phyloP scores from a whole-genome alignment of 2,888 invertebrate genomes.

The Cinara cedri region DNA sequence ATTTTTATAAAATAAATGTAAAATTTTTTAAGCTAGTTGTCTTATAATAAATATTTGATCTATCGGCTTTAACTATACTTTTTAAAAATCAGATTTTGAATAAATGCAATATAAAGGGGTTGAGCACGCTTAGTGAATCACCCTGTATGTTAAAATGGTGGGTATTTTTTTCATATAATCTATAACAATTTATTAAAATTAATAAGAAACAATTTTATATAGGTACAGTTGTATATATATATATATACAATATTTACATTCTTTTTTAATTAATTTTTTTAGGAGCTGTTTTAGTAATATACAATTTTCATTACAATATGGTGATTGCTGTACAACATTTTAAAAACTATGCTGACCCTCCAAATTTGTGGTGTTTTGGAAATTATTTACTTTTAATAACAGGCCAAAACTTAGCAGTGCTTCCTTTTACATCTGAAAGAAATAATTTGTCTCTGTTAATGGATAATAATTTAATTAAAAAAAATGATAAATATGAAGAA shows the following conservation, averaged over 20 bases:
- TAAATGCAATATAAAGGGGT: too few species aligned
- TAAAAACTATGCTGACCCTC: slow-evolving; percentile 39
- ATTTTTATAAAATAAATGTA: too few species aligned
- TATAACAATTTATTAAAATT: too few species aligned
- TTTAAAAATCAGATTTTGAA: too few species aligned
- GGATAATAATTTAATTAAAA: slow-evolving; percentile 53
- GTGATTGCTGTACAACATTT: slow-evolving; percentile 52
- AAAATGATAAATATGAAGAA: slow-evolving; percentile 40
- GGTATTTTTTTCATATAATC: too few species aligned
- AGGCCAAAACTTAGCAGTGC: slow-evolving; percentile 51
- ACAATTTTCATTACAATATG: slow-evolving; percentile 54
- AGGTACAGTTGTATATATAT: neutral
- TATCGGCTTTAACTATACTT: too few species aligned
- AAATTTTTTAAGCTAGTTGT: too few species aligned
- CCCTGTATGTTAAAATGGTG: too few species aligned
- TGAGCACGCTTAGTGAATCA: too few species aligned
- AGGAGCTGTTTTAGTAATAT: slow-evolving; percentile 51
- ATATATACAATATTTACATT: too few species aligned
- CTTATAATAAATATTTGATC: too few species aligned
- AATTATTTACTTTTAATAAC: slow-evolving; percentile 49
- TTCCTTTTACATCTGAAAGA: slow-evolving; percentile 49
- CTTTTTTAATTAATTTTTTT: neutral
- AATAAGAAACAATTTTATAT: too few species aligned
- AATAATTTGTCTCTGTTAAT: slow-evolving; percentile 47
- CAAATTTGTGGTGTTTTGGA: slow-evolving; percentile 53